A percentile compares a stretch with the other conserved stretches of the same genome.
These are phyloP conservation scores for Elysia chlorotica DNA, from an alignment of 1,140 invertebrate genomes.

Conservation along the genomic window DNA sequence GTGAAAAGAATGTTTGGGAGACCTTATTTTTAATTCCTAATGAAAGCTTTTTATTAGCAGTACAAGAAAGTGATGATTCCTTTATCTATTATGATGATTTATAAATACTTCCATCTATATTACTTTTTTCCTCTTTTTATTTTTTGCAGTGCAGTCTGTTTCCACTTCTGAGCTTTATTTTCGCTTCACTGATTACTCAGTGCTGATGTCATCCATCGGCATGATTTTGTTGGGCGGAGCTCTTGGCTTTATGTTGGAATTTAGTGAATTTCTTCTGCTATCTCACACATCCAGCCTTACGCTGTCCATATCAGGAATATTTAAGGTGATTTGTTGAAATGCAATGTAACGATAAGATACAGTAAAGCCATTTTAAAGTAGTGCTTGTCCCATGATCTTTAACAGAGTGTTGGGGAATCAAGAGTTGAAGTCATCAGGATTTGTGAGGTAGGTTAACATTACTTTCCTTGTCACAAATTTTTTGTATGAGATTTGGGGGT, in stretches of 20 bases:
- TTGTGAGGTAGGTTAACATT: background rate
- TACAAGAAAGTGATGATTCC: too few species aligned
- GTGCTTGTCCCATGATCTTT: background rate
- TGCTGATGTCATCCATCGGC: conserved; percentile 56
- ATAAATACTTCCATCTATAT: background rate
- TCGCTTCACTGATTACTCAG: conserved; percentile 56
- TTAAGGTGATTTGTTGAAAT: conserved; percentile 83
- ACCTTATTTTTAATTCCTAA: too few species aligned
- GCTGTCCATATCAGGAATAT: conserved; percentile 91
- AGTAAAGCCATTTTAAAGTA: background rate
- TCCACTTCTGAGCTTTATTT: conserved; percentile 64
- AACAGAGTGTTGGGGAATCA: background rate
- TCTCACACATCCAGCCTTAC: conserved; percentile 96
- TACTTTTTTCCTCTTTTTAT: conserved; percentile 7
- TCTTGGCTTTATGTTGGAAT: conserved; percentile 92
- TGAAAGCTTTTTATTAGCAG: too few species aligned
- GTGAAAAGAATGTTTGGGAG: too few species aligned
- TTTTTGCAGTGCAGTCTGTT: conserved; percentile 47
- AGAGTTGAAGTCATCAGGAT: background rate
- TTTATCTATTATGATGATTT: too few species aligned
- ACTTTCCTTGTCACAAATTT: background rate
- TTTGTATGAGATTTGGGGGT: too few species aligned
- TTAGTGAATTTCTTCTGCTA: conserved; percentile 89
- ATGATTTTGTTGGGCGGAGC: conserved; percentile 75
- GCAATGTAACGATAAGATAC: background rate